Conservation (phyloP, 2,888 invertebrate species). For the Lordiphosa fenestrarum region DNA sequence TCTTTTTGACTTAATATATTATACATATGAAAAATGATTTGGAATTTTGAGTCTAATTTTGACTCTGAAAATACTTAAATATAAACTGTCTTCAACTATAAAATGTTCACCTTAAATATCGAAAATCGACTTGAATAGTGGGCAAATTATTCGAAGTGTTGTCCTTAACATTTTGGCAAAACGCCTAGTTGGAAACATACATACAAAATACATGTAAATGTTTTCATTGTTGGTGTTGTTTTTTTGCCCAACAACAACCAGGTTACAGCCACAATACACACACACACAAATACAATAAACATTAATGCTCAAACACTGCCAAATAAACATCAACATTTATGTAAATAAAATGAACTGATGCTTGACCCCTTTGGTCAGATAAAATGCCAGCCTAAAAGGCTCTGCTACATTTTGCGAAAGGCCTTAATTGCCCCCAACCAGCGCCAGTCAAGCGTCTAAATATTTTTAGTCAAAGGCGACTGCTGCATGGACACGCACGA, state of each 20-base stretch:
- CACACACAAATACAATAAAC: slow-evolving; percentile 53
- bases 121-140: too few relatives aligned
- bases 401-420: slow-evolving; percentile 32
- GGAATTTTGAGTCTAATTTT: too few relatives aligned
- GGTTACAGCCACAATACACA: slow-evolving; percentile 3
- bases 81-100: too few relatives aligned
- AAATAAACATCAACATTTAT: slow-evolving; percentile 71
- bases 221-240: too few relatives aligned
- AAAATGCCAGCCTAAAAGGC: slow-evolving; percentile 40
- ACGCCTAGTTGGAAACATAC: too few relatives aligned
- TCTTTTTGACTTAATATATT: too few relatives aligned
- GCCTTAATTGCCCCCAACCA: slow-evolving; percentile 30
- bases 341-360: slow-evolving; percentile 71
- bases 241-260: slow-evolving; percentile 4
- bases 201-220: too few relatives aligned
- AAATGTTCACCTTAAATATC: too few relatives aligned
- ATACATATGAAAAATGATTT: too few relatives aligned
- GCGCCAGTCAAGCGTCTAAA: slow-evolving; percentile 46
- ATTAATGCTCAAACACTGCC: slow-evolving; percentile 63
- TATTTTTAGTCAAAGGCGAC: slow-evolving; percentile 51
- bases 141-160: too few relatives aligned
- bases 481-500: slow-evolving; percentile 42
- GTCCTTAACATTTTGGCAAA: too few relatives aligned
- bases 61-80: too few relatives aligned
- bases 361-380: slow-evolving; percentile 64